phyloP scores from a whole-genome alignment of 1,140 invertebrate genomes.

The Pygmarrhopalites habei region DNA sequence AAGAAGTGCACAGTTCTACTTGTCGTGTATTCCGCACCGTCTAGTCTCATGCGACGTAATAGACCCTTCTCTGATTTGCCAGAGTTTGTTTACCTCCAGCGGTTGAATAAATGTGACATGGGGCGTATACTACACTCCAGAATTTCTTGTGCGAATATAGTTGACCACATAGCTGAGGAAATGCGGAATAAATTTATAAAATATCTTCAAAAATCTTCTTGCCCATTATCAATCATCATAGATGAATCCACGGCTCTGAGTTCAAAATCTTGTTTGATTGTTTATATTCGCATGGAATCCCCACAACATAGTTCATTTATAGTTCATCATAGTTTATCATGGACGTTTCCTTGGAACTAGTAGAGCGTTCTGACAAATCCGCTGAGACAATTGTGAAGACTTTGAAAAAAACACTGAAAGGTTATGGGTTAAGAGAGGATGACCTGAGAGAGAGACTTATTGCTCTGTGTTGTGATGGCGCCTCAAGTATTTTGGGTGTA shows the following conservation, averaged over 20 bases:
- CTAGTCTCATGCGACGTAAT: background rate
- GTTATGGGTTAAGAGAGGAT: background rate
- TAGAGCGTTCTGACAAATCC: background rate
- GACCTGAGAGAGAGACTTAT: background rate
- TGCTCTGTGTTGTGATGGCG: background rate
- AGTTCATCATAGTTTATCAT: background rate
- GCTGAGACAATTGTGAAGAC: background rate
- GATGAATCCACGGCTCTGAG: background rate
- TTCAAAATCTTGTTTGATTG: background rate
- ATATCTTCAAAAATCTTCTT: background rate
- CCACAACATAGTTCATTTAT: background rate
- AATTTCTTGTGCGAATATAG: background rate
- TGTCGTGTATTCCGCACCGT: background rate
- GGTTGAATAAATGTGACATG: background rate
- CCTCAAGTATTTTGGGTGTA: background rate
- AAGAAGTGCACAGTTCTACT: background rate
- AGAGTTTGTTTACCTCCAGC: background rate
- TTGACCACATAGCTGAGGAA: background rate
- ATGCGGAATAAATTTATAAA: background rate
- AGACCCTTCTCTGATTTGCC: background rate
- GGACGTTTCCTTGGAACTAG: background rate
- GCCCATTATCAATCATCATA: background rate
- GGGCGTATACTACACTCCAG: background rate
- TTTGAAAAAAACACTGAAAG: background rate
- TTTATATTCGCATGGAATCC: background rate